Evolutionary conservation across 2,888 invertebrate species (phyloP), one percentile per base, ranked within the genome.

Genomic region (Ophion obscuratus): DNA sequence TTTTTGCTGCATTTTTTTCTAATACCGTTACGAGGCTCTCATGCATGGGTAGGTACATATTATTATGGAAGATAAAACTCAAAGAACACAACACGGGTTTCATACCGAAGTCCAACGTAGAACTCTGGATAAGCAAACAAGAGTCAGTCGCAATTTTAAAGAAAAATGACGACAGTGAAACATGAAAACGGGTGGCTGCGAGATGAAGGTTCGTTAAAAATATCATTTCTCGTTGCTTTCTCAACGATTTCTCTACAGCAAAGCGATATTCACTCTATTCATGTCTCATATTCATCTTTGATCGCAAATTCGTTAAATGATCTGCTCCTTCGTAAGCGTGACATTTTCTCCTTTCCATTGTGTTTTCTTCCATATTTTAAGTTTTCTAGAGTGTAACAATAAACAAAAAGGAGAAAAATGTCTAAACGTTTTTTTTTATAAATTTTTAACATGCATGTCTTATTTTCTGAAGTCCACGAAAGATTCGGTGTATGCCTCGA

Each of bases 11-110:
- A 57, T 36, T 57, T 71, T 71, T 31, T 44, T 80, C 24, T 17
- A 47, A 40, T 64, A 53, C 71, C 20, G 80, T 73, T 80, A 53
- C 40, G 57, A 80, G 64, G 24, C 24, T 10, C 36, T 40, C 40
- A 67, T 68, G 6, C 31, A 53, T 20, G 7, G 53, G 17, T n/a
- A 71, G 5, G 17, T n/a, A 66, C 64, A 53, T 66, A 62, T 20
- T 40, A 74, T 74, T 40, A 24, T 40, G 17, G 9, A 17, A 14
- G 9, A 20, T 11, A 20, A 36, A 62, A n/a, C 70, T 47, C 47
- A 53, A 40, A 73, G 11, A 17, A 73, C 40, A 24, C 20, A 36
- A 31, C 40, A 31, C 10, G 4, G 24, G 59, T 61, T 36, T 24
- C 24, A 40, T 61, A 61, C 31, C 70, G 24, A 71, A n/a, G 1